Base-by-base conservation (phyloP, 2,113 vertebrate species). In the Columba livia region DNA sequence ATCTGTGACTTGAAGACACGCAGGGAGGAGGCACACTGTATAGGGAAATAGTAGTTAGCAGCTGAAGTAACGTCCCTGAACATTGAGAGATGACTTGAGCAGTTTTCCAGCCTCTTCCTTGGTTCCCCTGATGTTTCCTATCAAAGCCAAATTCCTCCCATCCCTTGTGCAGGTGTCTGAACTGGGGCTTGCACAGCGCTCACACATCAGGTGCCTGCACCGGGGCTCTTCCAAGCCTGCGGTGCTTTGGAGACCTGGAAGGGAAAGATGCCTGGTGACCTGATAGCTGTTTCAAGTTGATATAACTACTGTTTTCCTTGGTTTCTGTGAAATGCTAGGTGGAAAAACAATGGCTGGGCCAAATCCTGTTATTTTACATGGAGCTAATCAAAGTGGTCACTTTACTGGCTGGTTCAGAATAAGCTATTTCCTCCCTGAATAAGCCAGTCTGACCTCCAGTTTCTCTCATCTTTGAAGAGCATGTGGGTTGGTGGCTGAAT, bases 261-360 rank as follows among this genome's bases (percentile, higher is more conserved):
- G 21, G 50, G 54, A 77, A 87, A 62, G 78, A 77, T 75, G 74
- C 58, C 61, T 70, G 24, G 13, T 82, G 91, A 87, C 64, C 90
- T 88, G 89, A 56, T 6, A 66, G 58, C 61, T 71, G n/a, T 73
- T 54, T 84, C 85, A 79, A 57, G 28, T 5, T 75, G 81, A 89
- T 85, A 21, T 2, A 88, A 79, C 50, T 88, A 13, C 53, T 95
- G 69, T 89, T 94, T 93, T 89, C 85, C n/a, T 94, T 91, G 85
- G 89, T 64, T 82, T 53, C 79, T 51, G 12, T 50, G 74, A 79
- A 88, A 72, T 48, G 34, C 40, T 89, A 32, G 54, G 58, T 91
- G 94, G 87, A 95, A 96, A 84, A 97, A 91, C 21, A 89, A 67
- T 50, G 28, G 8, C 13, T 6, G 47, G 81, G 91, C 87, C 95